phyloP scores from a whole-genome alignment of 2,888 invertebrate genomes.

The Cactoblastis cactorum region DNA sequence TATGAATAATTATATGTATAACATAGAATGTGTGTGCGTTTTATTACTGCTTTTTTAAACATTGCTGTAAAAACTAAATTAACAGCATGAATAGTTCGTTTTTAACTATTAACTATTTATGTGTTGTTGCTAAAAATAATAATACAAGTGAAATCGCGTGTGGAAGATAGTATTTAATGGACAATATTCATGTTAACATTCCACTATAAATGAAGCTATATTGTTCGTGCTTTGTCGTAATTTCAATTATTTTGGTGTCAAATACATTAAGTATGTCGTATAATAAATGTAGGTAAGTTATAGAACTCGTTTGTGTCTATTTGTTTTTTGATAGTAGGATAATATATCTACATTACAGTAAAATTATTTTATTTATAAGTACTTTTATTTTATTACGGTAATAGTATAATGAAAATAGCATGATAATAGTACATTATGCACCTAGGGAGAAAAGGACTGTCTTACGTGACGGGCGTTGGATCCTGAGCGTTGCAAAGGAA shows the following conservation, averaged over 20 bases:
- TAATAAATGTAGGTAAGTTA: neutral
- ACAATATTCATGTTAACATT: slow-evolving; percentile 40
- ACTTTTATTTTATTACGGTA: too few relatives aligned
- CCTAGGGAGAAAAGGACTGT: too few relatives aligned
- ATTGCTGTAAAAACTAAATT: too few relatives aligned
- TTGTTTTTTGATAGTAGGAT: neutral
- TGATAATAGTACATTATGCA: too few relatives aligned
- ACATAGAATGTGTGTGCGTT: too few relatives aligned
- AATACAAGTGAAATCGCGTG: slow-evolving; percentile 4
- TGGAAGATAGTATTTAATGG: slow-evolving; percentile 19
- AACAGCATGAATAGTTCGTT: neutral
- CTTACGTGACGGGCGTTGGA: too few relatives aligned
- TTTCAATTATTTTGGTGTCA: slow-evolving; percentile 8
- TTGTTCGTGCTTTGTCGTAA: slow-evolving; percentile 40
- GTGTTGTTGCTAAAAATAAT: neutral
- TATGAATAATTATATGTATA: too few relatives aligned
- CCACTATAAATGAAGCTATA: slow-evolving; percentile 40
- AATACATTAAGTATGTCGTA: slow-evolving; percentile 1
- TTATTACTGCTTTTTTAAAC: neutral
- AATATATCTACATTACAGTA: too few relatives aligned
- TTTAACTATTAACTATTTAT: neutral
- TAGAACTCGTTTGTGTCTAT: neutral
- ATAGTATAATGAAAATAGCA: too few relatives aligned
- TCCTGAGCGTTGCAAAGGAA: too few relatives aligned
- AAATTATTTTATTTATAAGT: too few relatives aligned